Base-by-base conservation (phyloP, 2,113 vertebrate genomes). In the Notechis scutatus region DNA sequence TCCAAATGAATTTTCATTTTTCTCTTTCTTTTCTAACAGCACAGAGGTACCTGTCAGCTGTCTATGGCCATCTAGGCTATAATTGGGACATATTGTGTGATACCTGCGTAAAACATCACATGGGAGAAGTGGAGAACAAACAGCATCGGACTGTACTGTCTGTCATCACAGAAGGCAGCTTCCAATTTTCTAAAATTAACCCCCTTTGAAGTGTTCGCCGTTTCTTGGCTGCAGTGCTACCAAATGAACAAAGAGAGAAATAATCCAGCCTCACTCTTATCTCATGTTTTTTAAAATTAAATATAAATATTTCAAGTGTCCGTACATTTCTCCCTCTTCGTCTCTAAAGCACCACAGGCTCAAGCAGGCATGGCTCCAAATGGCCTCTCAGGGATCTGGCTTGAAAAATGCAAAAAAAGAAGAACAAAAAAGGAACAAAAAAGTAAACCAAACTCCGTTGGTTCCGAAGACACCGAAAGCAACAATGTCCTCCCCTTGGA, bases 241-340 rank as follows among this genome's bases (percentile, higher is more conserved):
- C 11, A 14, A 3, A 47, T 2, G 26, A 5, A 14, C 8, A 20
- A 29, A 34, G 42, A 52, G 21, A 93, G 24, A 61, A 90, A 93
- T 45, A 93, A 89, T 24, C 29, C 88, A 90, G 29, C 74, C 50
- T 42, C 55, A 45, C 1, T 87, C 92, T 26, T 1, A 10, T 90
- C 47, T 89, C 23, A 26, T 12, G 64, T 85, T 90, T 92, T 88
- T 91, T 20, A 56, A 93, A 93, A 90, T 90, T 93, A 93, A 90
- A 90, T 90, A 93, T 93, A 93, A 93, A 93, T 93, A 93, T 93
- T 93, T 93, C 45, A 90, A 90, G 85, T 90, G 45, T 86, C 45
- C 81, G 42, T 87, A 52, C 89, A 93, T 93, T n/a, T 61, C 47
- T 42, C 88, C 26, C 56, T 45, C 12, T 59, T 56, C 9, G 9